Percentiles rank a stretch among this genome's conserved stretches.
Conservation (phyloP, 2,797 vertebrate genomes). For the Steatocranus sp. region DNA sequence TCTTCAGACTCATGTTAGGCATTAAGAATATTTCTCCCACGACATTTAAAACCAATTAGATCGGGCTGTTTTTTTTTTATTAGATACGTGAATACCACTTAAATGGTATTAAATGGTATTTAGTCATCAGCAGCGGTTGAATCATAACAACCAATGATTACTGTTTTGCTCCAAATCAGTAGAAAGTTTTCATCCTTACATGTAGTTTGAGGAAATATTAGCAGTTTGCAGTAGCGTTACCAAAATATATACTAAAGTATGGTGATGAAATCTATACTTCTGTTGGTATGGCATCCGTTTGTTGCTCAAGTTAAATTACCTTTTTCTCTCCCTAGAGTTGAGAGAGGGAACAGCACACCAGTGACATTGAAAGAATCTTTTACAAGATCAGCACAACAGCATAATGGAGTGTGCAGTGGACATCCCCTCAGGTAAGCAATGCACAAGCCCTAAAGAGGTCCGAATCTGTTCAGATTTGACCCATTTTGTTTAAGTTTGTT, state of each 20-base stretch:
- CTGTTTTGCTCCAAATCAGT: background rate
- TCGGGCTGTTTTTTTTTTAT: background rate
- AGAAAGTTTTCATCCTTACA: background rate
- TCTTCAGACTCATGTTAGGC: background rate
- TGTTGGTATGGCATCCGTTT: background rate
- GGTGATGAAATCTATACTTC: background rate
- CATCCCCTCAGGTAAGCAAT: conserved; percentile 62
- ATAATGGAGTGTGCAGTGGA: conserved; percentile 81
- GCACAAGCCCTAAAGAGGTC: background rate
- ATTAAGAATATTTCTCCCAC: background rate
- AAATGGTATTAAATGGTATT: background rate
- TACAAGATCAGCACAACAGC: conserved; percentile 24
- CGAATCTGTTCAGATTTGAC: background rate
- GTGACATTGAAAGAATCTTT: background rate
- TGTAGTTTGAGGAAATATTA: background rate
- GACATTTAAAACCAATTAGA: background rate
- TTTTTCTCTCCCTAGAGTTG: conserved; percentile 25
- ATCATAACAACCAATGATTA: background rate
- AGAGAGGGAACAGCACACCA: background rate
- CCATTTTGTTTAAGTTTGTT: background rate
- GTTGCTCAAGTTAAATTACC: background rate
- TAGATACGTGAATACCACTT: background rate
- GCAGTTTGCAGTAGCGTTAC: background rate
- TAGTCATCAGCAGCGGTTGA: background rate
- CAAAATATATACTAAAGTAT: background rate